A percentile compares a stretch with the other conserved stretches of the same genome.
Evolutionary conservation across 1,140 invertebrate genomes (phyloP).

Genomic region (Megalonaias nervosa): DNA sequence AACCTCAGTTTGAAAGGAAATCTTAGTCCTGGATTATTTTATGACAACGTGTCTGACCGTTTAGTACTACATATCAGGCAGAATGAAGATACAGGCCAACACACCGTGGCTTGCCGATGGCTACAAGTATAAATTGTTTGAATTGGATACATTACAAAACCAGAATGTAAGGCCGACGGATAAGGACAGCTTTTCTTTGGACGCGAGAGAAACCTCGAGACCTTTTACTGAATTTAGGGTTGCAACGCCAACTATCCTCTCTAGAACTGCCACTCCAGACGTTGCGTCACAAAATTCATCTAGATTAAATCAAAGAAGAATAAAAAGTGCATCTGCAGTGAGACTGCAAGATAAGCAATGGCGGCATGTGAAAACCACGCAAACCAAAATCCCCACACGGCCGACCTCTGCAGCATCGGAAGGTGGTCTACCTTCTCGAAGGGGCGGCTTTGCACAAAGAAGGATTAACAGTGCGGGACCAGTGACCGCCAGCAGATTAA

Average conservation of each 20-base stretch:
- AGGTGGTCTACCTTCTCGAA: conserved; percentile 11
- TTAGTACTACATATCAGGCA: not conserved
- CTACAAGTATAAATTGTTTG: conserved; percentile 42
- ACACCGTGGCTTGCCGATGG: conserved; percentile 42
- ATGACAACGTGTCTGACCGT: no score
- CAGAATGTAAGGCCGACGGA: conserved; percentile 29
- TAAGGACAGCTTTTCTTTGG: conserved; percentile 40
- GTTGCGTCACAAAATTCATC: conserved; percentile 5
- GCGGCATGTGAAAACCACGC: conserved; percentile 2
- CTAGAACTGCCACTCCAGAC: conserved; percentile 25
- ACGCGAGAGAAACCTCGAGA: conserved; percentile 32
- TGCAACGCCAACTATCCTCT: conserved; percentile 25
- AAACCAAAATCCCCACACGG: conserved; percentile 17
- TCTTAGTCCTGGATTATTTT: no score
- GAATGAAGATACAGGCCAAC: conserved; percentile 20
- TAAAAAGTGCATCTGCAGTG: conserved; percentile 29
- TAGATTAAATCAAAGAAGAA: conserved; percentile 24
- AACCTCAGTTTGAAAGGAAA: no score
- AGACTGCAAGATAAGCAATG: conserved; percentile 20
- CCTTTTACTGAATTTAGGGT: conserved; percentile 36
- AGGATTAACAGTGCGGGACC: conserved; percentile 45
- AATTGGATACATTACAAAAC: conserved; percentile 32
- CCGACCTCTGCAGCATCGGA: conserved; percentile 26
- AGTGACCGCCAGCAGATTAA: conserved; percentile 17
- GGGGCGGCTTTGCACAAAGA: conserved; percentile 12